Conservation (phyloP, 2,113 vertebrate genomes). For the Bettongia penicillata region DNA sequence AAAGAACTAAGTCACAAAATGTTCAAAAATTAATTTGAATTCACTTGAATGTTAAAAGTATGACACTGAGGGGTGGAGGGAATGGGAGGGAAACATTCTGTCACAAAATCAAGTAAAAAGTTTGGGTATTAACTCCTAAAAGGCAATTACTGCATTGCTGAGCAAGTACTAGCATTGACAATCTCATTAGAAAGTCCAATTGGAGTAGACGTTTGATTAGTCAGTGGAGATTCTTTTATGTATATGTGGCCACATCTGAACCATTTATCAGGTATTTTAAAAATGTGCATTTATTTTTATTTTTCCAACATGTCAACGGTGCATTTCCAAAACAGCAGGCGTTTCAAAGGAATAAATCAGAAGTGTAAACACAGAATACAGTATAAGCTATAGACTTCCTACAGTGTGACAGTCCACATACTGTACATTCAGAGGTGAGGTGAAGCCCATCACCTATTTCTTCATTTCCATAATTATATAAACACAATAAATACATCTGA, state of each 20-base stretch:
- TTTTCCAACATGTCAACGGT: conserved; percentile 77
- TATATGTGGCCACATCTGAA: conserved; percentile 79
- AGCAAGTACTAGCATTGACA: neutral
- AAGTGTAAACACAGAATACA: conserved; percentile 83
- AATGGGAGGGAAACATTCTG: conserved; percentile 32
- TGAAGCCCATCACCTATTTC: conserved; percentile 70
- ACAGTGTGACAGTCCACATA: conserved; percentile 67
- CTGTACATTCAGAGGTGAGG: conserved; percentile 80
- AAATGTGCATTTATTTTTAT: conserved; percentile 79
- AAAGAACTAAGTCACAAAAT: conserved; percentile 37
- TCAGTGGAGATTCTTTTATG: conserved; percentile 72
- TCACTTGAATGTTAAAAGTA: conserved; percentile 54
- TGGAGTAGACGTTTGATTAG: conserved; percentile 42
- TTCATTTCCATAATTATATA: conserved; percentile 71
- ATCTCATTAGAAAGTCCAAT: conserved; percentile 47
- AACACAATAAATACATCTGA: conserved; percentile 87
- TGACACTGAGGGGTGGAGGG: conserved; percentile 51
- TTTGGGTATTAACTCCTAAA: conserved; percentile 34
- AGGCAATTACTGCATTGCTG: conserved; percentile 9
- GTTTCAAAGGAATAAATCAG: conserved; percentile 78
- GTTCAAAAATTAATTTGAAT: conserved; percentile 57
- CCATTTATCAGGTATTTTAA: conserved; percentile 83
- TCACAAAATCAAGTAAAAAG: conserved; percentile 49
- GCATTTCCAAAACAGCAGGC: conserved; percentile 83
- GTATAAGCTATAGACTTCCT: conserved; percentile 69